phyloP scores from a whole-genome alignment of 2,113 vertebrate genomes.

The Scomber japonicus region DNA sequence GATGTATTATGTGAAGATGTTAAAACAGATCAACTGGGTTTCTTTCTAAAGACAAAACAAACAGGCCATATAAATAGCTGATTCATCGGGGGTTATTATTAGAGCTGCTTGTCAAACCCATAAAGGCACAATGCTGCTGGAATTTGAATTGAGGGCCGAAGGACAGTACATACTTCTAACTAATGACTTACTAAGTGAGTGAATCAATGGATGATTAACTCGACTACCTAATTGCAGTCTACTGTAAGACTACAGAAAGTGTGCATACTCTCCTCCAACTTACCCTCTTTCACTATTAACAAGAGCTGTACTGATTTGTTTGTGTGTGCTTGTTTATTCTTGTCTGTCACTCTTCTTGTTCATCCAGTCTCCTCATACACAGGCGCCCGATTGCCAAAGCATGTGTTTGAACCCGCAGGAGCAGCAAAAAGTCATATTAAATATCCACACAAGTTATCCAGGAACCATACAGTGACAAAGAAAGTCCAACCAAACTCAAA shows the following conservation, averaged over 20 bases:
- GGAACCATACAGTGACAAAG: not conserved
- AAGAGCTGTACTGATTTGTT: not conserved
- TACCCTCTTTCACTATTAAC: constrained; percentile 42
- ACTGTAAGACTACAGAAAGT: no score
- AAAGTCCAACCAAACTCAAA: not conserved
- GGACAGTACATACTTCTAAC: not conserved
- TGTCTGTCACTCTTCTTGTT: constrained; percentile 14
- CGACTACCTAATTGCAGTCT: not conserved
- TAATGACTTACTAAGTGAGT: not conserved
- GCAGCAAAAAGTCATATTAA: not conserved
- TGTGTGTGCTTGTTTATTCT: constrained; percentile 8
- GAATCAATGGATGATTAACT: constrained; percentile 34
- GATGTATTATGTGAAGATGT: not conserved
- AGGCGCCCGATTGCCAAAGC: not conserved
- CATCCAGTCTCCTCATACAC: constrained; percentile 8
- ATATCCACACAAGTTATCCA: constrained; percentile 11
- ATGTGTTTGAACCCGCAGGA: not conserved
- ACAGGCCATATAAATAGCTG: not conserved
- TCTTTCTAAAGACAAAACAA: constrained; percentile 34
- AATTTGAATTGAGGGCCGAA: constrained; percentile 52
- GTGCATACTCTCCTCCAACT: not conserved
- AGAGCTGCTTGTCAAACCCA: constrained; percentile 14
- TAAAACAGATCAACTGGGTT: not conserved
- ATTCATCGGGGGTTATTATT: constrained; percentile 59
- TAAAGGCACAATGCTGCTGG: constrained; percentile 27